phyloP scores from a whole-genome alignment of 2,888 invertebrate species.

The Priocnemis perturbator region DNA sequence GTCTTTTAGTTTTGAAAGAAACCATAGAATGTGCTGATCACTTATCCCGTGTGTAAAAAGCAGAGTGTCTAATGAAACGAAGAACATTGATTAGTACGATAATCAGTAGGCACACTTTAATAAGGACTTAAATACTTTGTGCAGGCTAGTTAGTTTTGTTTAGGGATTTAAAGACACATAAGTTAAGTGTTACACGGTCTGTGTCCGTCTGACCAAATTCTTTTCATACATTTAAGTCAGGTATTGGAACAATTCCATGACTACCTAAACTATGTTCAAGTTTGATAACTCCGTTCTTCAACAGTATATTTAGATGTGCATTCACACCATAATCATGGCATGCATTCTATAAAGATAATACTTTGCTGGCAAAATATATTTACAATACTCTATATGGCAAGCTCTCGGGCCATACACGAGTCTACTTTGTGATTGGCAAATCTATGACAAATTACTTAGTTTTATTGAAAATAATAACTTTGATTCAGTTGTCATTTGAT shows the following conservation, averaged over 20 bases:
- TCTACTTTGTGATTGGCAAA: slow-evolving; percentile 28
- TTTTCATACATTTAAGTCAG: slow-evolving; percentile 27
- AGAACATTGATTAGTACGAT: no score
- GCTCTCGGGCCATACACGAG: slow-evolving; percentile 37
- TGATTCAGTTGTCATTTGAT: slow-evolving; percentile 32
- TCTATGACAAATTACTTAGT: slow-evolving; percentile 19
- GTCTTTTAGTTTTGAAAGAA: no score
- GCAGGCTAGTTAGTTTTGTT: no score
- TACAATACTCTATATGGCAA: slow-evolving; percentile 30
- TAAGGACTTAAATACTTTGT: no score
- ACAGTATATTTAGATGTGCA: slow-evolving; percentile 37
- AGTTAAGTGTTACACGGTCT: no score
- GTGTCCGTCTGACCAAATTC: no score
- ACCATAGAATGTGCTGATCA: no score
- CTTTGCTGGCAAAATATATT: slow-evolving; percentile 49
- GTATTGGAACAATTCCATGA: slow-evolving; percentile 50
- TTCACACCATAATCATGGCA: slow-evolving; percentile 38
- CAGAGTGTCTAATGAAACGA: no score
- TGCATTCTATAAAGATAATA: slow-evolving; percentile 47
- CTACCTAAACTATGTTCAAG: slow-evolving; percentile 40
- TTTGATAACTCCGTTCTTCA: slow-evolving; percentile 26
- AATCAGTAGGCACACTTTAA: no score
- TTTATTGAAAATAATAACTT: slow-evolving; percentile 42
- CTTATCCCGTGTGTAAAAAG: no score
- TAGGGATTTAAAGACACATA: no score